Base-by-base conservation (phyloP, 2,797 vertebrate genomes). In the Takifugu ocellatus region DNA sequence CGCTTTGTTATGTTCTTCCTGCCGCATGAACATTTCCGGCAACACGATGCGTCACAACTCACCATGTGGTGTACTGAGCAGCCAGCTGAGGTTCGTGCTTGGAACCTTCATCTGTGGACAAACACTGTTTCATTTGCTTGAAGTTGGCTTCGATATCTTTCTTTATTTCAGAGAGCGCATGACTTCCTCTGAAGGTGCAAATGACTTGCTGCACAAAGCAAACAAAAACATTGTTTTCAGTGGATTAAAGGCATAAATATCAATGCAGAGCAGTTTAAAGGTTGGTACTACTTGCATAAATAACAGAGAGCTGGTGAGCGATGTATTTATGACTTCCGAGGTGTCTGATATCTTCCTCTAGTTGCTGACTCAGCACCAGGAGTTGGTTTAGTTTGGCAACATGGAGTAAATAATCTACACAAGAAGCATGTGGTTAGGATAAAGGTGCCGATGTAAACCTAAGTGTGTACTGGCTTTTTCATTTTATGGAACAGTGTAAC, bases 251-350 rank as follows among this genome's bases (percentile, higher is more conserved):
- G 51, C 10, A 48, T 0, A 7, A 46, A 46, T 5, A 3, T 46
- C 16, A 21, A n/a, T 3, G 5, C 44, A 21, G 1, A 16, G 43
- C n/a, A 16, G 43, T 16, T 14, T 46, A 24, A 17, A 54, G 2
- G 2, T 9, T 42, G 12, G 31, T 25, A 6, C 12, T 44, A 44
- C 90, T 90, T 66, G 93, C 93, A 71, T 94, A 93, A 59, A 94
- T 83, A 31, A 92, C 93, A 1, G 93, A 93, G 46, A 94, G 87
- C 85, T 94, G 92, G 84, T 94, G 92, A 58, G 93, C 88, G 25
- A 93, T 88, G 77, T 94, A 94, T 78, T 93, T 93, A 73, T 94
- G 92, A 78, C 92, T 94, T 44, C 92, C 92, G 17, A 94, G 86
- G 70, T 93, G 91, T 51, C 84, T 81, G 70, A 92, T 85, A 33